These are phyloP conservation scores for Parapristionchus giblindavisi DNA, from an alignment of 2,888 invertebrate species.

Conservation along the genomic window DNA sequence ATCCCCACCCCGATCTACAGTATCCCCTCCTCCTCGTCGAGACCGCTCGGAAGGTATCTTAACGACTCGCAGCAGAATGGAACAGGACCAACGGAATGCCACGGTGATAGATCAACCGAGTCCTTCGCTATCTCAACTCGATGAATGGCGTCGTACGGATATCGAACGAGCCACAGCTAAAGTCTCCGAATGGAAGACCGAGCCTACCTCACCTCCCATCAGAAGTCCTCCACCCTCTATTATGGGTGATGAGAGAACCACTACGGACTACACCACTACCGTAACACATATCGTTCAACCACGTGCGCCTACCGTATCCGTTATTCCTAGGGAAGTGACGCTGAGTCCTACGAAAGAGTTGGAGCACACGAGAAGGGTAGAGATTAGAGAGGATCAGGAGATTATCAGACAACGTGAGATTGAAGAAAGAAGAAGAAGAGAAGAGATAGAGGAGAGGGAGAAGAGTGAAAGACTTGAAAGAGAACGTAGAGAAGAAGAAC, in stretches of 20 bases:
- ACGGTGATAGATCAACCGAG: too few species aligned
- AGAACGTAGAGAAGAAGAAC: constrained; percentile 6
- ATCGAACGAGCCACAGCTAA: not conserved
- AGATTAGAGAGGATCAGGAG: not conserved
- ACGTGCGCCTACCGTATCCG: constrained; percentile 31
- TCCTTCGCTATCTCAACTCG: too few species aligned
- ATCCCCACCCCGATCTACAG: too few species aligned
- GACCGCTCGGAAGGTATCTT: too few species aligned
- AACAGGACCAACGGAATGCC: too few species aligned
- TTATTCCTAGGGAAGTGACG: constrained; percentile 28
- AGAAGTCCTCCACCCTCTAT: not conserved
- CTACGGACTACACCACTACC: constrained; percentile 10
- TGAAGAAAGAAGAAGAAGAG: constrained; percentile 17
- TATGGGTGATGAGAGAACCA: not conserved
- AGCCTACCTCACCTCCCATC: constrained; percentile 17
- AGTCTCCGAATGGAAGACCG: constrained; percentile 25
- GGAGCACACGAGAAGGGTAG: not conserved
- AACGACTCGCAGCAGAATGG: too few species aligned
- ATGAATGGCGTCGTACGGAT: not conserved
- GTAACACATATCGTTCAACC: constrained; percentile 19
- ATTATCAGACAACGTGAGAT: not conserved
- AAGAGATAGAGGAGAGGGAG: not conserved
- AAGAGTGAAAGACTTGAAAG: not conserved
- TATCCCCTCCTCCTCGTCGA: too few species aligned
- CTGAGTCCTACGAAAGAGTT: constrained; percentile 40